These are phyloP conservation scores for Trichopria drosophilae DNA, from an alignment of 2,888 invertebrate genomes.

Conservation along the genomic window DNA sequence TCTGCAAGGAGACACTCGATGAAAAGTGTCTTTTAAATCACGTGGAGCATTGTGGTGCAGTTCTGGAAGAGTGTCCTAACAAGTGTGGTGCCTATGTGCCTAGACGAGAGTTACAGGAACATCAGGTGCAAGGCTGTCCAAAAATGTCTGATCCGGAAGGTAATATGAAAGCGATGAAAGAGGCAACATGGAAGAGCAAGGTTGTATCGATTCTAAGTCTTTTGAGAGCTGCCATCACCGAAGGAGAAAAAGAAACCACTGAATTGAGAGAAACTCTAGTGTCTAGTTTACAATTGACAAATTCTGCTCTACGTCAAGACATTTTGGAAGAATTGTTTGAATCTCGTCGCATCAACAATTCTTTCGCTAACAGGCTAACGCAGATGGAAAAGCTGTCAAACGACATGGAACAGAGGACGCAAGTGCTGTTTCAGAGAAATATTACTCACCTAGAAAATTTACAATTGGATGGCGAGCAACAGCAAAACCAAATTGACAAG, in stretches of 20 bases:
- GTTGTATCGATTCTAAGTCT: constrained; percentile 42
- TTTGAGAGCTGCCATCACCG: constrained; percentile 39
- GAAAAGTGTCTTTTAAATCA: constrained; percentile 61
- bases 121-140: constrained; percentile 57
- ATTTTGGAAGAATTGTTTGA: constrained; percentile 36
- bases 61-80: constrained; percentile 71
- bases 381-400: constrained; percentile 36
- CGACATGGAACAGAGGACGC: constrained; percentile 37
- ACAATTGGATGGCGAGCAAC: constrained; percentile 33
- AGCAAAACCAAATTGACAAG: constrained; percentile 30
- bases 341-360: constrained; percentile 14
- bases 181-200: constrained; percentile 43
- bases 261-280: constrained; percentile 36
- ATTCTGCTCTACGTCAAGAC: constrained; percentile 38
- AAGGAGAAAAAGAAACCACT: constrained; percentile 41
- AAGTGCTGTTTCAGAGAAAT: constrained; percentile 38
- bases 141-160: too few species aligned
- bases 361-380: constrained; percentile 33
- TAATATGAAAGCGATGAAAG: constrained; percentile 42
- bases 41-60: constrained; percentile 70
- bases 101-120: constrained; percentile 66
- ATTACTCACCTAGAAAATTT: constrained; percentile 36
- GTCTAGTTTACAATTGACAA: constrained; percentile 32
- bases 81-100: constrained; percentile 73
- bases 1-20: constrained; percentile 48